These are phyloP conservation scores for Aphidoletes aphidimyza DNA, from an alignment of 2,888 invertebrate species.

Conservation along the genomic window DNA sequence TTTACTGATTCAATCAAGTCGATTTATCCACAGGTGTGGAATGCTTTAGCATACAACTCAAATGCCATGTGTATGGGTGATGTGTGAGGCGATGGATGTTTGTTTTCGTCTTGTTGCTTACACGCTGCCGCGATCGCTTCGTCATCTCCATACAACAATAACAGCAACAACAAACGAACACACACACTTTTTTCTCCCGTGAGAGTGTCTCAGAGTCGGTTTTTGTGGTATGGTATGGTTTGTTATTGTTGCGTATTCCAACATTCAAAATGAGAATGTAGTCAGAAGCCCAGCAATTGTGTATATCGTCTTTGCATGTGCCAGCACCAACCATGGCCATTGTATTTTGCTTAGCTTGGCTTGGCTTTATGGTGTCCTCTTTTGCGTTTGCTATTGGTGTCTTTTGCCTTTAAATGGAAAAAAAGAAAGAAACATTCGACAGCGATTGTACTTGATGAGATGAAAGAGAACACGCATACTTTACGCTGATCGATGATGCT, in stretches of 20 bases:
- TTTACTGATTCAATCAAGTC: neutral
- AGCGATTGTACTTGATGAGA: neutral
- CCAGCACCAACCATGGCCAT: neutral
- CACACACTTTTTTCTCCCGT: too few species aligned
- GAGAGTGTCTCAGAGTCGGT: neutral
- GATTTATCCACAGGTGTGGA: conserved; percentile 23
- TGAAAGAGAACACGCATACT: neutral
- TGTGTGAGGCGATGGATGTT: neutral
- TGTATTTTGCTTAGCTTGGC: neutral
- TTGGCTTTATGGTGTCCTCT: neutral
- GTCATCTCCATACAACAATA: neutral
- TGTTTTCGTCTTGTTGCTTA: conserved; percentile 20
- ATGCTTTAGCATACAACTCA: neutral
- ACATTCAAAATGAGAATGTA: neutral
- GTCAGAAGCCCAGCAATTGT: too few species aligned
- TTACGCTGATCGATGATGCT: too few species aligned
- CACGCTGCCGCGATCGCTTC: neutral
- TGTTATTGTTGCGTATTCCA: conserved; percentile 27
- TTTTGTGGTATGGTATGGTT: neutral
- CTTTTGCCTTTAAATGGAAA: neutral
- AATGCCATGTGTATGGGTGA: neutral
- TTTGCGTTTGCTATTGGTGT: conserved; percentile 1
- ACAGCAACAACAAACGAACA: too few species aligned
- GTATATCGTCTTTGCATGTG: neutral
- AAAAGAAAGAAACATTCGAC: neutral